Conservation (phyloP, 2,888 invertebrate species). For the Ephialtes manifestator region DNA sequence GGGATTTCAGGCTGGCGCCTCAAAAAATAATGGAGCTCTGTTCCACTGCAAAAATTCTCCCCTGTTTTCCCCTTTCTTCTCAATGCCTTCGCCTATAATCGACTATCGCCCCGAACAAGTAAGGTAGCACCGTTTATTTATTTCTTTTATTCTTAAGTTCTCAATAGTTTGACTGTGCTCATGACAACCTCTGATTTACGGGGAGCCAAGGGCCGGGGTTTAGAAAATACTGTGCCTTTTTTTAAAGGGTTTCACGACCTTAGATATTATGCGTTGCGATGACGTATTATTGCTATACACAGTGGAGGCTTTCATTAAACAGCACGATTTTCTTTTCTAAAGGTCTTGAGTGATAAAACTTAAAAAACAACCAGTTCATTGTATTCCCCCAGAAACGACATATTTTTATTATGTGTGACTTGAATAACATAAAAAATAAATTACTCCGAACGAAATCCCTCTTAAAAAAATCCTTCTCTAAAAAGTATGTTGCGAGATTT, state of each 20-base stretch:
- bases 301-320: background rate
- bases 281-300: background rate
- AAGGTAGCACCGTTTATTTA: constrained; percentile 39
- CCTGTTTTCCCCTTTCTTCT: background rate
- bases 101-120: constrained; percentile 17
- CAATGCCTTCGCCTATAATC: constrained; percentile 31
- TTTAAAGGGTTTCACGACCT: background rate
- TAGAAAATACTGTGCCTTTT: constrained; percentile 1
- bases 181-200: constrained; percentile 63
- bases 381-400: background rate
- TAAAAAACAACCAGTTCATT: background rate
- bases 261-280: background rate
- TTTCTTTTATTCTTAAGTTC: constrained; percentile 35
- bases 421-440: background rate
- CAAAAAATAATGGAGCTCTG: constrained; percentile 58
- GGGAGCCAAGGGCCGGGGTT: background rate
- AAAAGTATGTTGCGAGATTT: too few relatives aligned
- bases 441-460: background rate
- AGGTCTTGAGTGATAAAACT: background rate
- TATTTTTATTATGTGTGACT: background rate
- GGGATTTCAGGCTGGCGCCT: constrained; percentile 60
- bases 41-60: constrained; percentile 32
- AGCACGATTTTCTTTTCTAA: background rate
- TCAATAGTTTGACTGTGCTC: constrained; percentile 58
- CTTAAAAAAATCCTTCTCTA: too few relatives aligned